These are phyloP conservation scores for Ctenodactylus gundi DNA, from an alignment of 2,113 vertebrate species.

Conservation along the genomic window DNA sequence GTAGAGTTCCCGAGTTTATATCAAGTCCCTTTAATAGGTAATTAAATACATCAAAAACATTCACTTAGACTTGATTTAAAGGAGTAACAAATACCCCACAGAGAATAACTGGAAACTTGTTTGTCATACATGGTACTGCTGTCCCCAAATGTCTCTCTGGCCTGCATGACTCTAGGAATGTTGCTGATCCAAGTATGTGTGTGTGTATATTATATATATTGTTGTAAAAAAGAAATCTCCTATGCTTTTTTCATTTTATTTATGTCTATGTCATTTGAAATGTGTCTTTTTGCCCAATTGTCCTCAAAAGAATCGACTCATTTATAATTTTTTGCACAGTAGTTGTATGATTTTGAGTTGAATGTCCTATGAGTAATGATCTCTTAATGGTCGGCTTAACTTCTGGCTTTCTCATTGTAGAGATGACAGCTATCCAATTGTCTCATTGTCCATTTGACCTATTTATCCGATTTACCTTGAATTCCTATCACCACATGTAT, in stretches of 20 bases:
- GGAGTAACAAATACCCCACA: background rate
- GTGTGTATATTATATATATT: background rate
- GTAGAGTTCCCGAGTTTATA: background rate
- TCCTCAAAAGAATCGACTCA: background rate
- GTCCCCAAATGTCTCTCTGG: background rate
- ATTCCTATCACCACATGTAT: too few relatives aligned
- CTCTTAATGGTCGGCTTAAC: background rate
- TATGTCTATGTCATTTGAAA: background rate
- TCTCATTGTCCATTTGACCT: background rate
- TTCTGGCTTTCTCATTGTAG: background rate
- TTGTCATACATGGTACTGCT: background rate
- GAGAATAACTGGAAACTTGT: background rate
- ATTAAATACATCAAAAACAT: conserved; percentile 10
- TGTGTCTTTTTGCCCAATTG: background rate
- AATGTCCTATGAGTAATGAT: background rate
- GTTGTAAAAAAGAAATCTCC: background rate
- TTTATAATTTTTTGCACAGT: background rate
- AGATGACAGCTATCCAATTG: background rate
- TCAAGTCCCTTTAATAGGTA: conserved; percentile 13
- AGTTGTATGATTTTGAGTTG: background rate
- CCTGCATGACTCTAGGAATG: background rate
- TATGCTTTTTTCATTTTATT: background rate
- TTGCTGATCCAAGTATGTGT: background rate
- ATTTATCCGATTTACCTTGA: background rate
- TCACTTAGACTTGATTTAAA: conserved; percentile 23